phyloP scores from a whole-genome alignment of 2,113 vertebrate species.

The Paradoxurus hermaphroditus region DNA sequence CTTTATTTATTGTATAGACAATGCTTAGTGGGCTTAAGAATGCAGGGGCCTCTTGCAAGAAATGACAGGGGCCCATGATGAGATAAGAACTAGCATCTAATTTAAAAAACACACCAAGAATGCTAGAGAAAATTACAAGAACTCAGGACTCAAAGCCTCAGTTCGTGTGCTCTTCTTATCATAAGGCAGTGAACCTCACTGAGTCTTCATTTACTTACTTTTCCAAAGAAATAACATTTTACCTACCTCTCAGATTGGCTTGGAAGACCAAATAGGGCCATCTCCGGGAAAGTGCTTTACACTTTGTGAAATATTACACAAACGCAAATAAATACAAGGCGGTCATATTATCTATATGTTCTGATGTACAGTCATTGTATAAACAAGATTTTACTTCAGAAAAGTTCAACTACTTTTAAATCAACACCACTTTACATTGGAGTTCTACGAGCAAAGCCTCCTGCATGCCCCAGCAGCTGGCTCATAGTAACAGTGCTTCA shows the following conservation, averaged over 20 bases:
- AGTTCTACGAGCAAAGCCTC: neutral
- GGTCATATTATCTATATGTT: neutral
- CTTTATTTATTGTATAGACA: neutral
- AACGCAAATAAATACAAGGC: neutral
- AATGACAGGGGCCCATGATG: neutral
- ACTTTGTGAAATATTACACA: neutral
- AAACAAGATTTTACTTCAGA: neutral
- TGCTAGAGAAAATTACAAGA: neutral
- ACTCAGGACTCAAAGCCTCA: neutral
- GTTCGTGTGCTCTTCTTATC: neutral
- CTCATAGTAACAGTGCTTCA: neutral
- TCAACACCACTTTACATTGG: neutral
- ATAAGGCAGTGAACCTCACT: neutral
- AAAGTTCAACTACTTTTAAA: neutral
- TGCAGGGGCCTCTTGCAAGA: neutral
- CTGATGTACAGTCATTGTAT: neutral
- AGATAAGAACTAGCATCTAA: neutral
- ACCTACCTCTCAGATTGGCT: neutral
- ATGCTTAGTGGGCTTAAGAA: neutral
- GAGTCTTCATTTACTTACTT: neutral
- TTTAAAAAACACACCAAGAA: neutral
- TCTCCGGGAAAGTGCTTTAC: neutral
- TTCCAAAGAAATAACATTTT: slow-evolving; percentile 8
- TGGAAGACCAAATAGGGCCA: neutral
- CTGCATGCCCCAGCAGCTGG: neutral